Base-by-base conservation (phyloP, 2,113 vertebrate genomes). In the Struthidea cinerea region DNA sequence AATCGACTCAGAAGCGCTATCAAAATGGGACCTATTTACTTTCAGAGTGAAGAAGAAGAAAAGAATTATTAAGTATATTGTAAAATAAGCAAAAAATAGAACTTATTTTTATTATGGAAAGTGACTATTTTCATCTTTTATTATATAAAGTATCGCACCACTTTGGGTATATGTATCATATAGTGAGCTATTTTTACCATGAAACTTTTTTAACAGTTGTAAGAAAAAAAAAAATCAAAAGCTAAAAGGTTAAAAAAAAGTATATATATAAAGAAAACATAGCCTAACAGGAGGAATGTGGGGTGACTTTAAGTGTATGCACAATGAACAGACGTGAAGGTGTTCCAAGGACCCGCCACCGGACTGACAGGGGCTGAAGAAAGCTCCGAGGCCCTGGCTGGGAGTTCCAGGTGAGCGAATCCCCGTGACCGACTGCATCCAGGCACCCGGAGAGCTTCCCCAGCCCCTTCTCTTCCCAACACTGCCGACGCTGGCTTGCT, bases 71-170 rank as follows among this genome's bases (percentile, higher is more conserved):
- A 99, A 99, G 99, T 99, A 99, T 99, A 99, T 99, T 99, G 99
- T 99, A 99, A 99, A 98, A 99, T 99, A 99, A 98, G 98, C 98
- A 98, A 98, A 99, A 99, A 99, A 99, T 99, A 99, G 99, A 99
- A 99, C 99, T 99, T 99, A 99, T 99, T 99, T 99, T 99, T 99
- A 99, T 99, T 99, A 99, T 99, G 98, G 98, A 99, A 99, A 99
- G 99, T 99, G 99, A 98, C 98, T 98, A 98, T 98, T 98, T 98
- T 98, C 98, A 98, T 98, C 98, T 98, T 98, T 98, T 98, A 98
- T 98, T 98, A 98, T 98, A 98, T 98, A 98, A 98, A 98, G 96
- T 98, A 99, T 99, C 98, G 93, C 98, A 97, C 98, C 97, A 89
- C 98, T 98, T 97, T 98, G 98, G 98, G 97, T 98, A 98, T 97